Evolutionary conservation across 2,113 vertebrate species (phyloP).

Genomic region (Oophaga pumilio): DNA sequence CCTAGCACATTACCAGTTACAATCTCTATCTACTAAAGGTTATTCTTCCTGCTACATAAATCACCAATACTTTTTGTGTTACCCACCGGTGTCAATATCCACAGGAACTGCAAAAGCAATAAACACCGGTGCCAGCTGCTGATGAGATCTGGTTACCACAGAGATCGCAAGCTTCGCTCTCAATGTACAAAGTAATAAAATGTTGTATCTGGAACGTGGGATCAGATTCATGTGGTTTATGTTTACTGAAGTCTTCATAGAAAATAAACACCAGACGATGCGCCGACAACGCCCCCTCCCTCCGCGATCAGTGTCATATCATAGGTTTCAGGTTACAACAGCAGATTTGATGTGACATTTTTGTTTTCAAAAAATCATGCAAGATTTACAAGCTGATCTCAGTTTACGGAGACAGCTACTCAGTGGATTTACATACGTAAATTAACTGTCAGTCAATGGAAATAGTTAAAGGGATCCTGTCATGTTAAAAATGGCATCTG

Average conservation of each 20-base stretch:
- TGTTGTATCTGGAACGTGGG: background rate
- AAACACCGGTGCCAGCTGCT: background rate
- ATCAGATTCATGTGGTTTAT: slow-evolving; percentile 11
- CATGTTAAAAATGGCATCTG: background rate
- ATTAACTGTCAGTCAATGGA: background rate
- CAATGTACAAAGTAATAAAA: slow-evolving; percentile 35
- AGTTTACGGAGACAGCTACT: background rate
- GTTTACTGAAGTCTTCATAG: slow-evolving; percentile 1
- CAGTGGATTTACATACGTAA: background rate
- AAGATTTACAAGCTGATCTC: background rate
- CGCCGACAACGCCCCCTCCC: background rate
- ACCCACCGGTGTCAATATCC: background rate
- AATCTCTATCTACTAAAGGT: background rate
- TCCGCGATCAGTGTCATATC: background rate
- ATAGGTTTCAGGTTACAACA: background rate
- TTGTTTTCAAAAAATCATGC: background rate
- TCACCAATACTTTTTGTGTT: background rate
- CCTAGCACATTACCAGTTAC: background rate
- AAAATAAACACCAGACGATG: background rate
- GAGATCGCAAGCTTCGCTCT: slow-evolving; percentile 14
- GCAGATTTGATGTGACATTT: background rate
- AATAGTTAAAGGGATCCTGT: too few species aligned
- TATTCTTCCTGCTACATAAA: background rate
- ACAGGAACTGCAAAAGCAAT: background rate
- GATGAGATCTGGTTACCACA: slow-evolving; percentile 17